Percentiles rank a stretch among this genome's conserved stretches.
These are phyloP conservation scores for Oreochromis aureus DNA, from an alignment of 2,113 vertebrate genomes.

Conservation along the genomic window DNA sequence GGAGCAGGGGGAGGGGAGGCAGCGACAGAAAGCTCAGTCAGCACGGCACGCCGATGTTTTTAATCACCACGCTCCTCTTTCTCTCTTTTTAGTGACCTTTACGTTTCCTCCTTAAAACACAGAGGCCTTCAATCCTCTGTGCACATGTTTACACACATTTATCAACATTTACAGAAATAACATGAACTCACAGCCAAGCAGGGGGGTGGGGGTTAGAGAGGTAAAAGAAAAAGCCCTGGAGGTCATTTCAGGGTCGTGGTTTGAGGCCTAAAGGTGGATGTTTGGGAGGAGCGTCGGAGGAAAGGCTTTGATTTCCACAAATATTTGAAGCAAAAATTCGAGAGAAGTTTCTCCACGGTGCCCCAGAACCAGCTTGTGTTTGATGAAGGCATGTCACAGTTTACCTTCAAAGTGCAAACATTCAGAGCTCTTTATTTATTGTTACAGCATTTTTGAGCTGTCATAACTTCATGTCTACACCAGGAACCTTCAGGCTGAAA, in stretches of 20 bases:
- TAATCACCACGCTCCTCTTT: conserved; percentile 63
- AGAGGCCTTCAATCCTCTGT: not conserved
- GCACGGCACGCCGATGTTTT: conserved; percentile 81
- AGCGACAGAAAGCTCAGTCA: conserved; percentile 77
- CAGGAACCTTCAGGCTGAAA: not conserved
- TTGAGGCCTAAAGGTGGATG: not conserved
- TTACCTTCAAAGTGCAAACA: not conserved
- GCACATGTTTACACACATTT: not conserved
- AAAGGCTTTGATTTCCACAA: not conserved
- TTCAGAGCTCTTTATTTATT: not conserved
- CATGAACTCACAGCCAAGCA: not conserved
- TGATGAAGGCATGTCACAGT: not conserved
- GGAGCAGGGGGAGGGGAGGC: conserved; percentile 70
- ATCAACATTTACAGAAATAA: not conserved
- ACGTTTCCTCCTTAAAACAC: not conserved
- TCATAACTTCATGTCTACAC: not conserved
- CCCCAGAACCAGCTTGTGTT: not conserved
- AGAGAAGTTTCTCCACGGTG: accelerated
- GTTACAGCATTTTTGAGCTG: not conserved
- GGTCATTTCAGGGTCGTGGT: conserved; percentile 42
- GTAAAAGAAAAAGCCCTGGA: not conserved
- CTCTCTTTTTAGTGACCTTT: conserved; percentile 31
- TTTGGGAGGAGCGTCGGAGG: not conserved
- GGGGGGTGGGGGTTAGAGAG: not conserved
- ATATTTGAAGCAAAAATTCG: not conserved